Evolutionary conservation across 1,140 invertebrate genomes (phyloP).

Genomic region (Phthorimaea operculella): DNA sequence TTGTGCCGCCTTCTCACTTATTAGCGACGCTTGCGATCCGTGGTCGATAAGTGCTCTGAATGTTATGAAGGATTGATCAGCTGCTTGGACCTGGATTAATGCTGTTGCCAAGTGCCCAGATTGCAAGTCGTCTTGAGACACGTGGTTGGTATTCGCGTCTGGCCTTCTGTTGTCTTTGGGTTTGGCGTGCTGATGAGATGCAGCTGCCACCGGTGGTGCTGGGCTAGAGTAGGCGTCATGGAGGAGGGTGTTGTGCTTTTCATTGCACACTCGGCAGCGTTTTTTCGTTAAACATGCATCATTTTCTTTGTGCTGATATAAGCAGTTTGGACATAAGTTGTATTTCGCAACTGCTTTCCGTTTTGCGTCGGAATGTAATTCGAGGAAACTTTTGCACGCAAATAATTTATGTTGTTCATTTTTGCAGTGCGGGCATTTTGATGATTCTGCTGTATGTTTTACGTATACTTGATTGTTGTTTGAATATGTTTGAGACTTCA

Average conservation of each 20-base stretch:
- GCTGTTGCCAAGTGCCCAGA: neutral
- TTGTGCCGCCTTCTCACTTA: constrained; percentile 13
- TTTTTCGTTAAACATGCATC: constrained; percentile 13
- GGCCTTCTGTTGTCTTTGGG: neutral
- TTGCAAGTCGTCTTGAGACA: neutral
- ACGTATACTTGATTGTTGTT: neutral
- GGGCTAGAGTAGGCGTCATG: constrained; percentile 11
- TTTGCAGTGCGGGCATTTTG: neutral
- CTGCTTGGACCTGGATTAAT: constrained; percentile 5
- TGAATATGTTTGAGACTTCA: neutral
- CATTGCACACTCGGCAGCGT: constrained; percentile 14
- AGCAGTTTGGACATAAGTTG: constrained; percentile 16
- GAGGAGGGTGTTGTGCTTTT: constrained; percentile 16
- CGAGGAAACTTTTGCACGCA: neutral
- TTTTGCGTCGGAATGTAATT: neutral
- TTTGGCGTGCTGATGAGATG: neutral
- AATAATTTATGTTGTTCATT: neutral
- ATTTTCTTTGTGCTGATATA: constrained; percentile 16
- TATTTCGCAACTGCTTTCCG: constrained; percentile 10
- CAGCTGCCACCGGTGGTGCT: neutral
- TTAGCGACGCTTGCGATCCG: constrained; percentile 13
- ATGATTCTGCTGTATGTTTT: neutral
- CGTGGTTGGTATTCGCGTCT: neutral
- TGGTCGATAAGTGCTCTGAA: constrained; percentile 15
- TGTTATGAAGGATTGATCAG: constrained; percentile 6